Conservation (phyloP, 2,113 vertebrate species). For the Ia io region DNA sequence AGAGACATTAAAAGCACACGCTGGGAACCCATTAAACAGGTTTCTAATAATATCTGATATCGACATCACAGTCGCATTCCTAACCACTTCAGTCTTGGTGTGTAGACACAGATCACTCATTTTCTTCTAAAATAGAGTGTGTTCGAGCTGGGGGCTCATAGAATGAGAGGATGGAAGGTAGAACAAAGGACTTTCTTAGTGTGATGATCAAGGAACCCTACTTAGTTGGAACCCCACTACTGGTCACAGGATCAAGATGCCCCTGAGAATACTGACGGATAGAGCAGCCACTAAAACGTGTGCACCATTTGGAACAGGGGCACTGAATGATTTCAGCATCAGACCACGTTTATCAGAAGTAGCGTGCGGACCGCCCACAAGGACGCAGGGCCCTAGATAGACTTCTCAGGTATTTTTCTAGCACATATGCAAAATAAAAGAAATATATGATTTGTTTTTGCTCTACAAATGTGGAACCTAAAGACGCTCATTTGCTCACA, state of each 20-base stretch:
- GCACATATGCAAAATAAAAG: neutral
- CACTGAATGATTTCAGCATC: neutral
- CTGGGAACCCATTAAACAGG: constrained; percentile 59
- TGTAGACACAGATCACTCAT: neutral
- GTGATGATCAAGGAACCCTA: too few species aligned
- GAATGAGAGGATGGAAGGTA: neutral
- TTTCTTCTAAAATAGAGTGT: neutral
- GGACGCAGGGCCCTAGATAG: neutral
- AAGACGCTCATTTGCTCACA: neutral
- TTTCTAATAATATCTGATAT: constrained; percentile 64
- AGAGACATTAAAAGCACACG: constrained; percentile 46
- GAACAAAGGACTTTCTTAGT: neutral
- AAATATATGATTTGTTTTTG: constrained; percentile 11
- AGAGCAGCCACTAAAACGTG: neutral
- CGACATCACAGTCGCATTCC: neutral
- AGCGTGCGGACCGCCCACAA: fast-evolving
- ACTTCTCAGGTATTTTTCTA: neutral
- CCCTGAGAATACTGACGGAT: neutral
- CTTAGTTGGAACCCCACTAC: too few species aligned
- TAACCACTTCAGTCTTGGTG: neutral
- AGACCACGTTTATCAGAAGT: neutral
- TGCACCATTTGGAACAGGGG: neutral
- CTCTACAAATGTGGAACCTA: neutral
- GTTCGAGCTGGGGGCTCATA: neutral
- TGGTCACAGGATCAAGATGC: neutral